Evolutionary conservation across 2,113 vertebrate species (phyloP).

Genomic region (Rallus limicola): DNA sequence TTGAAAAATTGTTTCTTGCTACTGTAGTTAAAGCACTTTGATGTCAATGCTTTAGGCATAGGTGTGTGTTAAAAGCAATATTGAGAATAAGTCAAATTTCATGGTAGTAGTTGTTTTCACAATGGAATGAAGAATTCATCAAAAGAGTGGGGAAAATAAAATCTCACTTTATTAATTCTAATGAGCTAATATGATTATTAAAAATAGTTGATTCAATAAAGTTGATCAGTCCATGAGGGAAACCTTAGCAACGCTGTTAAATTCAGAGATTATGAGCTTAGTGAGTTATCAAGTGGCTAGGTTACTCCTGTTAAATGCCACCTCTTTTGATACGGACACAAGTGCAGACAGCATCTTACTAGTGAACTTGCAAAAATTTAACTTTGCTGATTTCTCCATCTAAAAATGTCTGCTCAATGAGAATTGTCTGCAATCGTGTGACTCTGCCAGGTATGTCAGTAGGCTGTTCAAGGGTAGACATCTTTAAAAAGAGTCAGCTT

Average conservation of each 20-base stretch:
- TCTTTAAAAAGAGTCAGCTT: constrained; percentile 31
- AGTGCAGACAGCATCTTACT: background rate
- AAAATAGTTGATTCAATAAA: background rate
- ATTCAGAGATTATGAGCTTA: background rate
- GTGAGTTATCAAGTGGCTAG: background rate
- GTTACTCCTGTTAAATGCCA: background rate
- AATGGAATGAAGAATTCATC: background rate
- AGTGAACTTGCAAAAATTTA: background rate
- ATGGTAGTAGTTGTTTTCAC: background rate
- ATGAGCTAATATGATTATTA: background rate
- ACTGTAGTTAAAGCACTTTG: background rate
- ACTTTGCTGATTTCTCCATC: background rate
- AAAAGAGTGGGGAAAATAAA: background rate
- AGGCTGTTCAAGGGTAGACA: constrained; percentile 2
- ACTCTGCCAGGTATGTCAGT: constrained; percentile 26
- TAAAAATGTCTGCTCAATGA: background rate
- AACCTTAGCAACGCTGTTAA: background rate
- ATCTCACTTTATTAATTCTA: background rate
- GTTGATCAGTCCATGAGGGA: background rate
- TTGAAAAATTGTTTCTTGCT: background rate
- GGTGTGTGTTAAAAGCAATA: background rate
- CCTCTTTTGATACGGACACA: background rate
- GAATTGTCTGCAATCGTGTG: background rate
- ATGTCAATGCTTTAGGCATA: background rate
- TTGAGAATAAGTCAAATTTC: background rate